Evolutionary conservation across 2,797 vertebrate genomes (phyloP), one percentile per base, ranked within the genome.

Genomic region (Pteronotus mesoamericanus): DNA sequence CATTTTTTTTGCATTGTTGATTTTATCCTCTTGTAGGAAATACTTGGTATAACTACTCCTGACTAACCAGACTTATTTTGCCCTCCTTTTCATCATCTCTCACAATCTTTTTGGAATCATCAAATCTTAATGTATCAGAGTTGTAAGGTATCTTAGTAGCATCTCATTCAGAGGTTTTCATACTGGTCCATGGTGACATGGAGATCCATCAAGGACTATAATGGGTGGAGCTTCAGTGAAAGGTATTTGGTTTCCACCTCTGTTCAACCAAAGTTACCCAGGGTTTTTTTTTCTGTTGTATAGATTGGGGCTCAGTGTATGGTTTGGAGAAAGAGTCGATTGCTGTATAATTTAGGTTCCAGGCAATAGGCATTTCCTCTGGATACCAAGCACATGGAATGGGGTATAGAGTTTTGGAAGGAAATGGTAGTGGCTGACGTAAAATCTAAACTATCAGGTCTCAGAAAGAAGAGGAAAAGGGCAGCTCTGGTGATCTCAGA

Each of bases 1-100:
- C 5, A 24, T 90, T 29, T 87, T 46, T 91, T 94, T 53, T 51
- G 29, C 55, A 72, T 16, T 78, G 26, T 22, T 72, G n/a, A 91
- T 83, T 83, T 87, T 53, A 46, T 86, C 34, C 9, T 93, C 32
- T 72, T 3, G 48, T 39, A 61, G 11, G 37, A 61, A n/a, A 77
- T 69, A 14, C 53, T 64, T 51, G 72, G 1, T 21, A 69, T 22
- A 53, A 39, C 15, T 68, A 55, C 34, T 53, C 24, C 53, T 14
- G 11, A 80, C 21, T 34, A 89, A 92, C 55, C 26, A n/a, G 11
- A 88, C 29, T 69, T 94, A n/a, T 84, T 86, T 94, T 95, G n/a
- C 22, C 34, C 22, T 83, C 61, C 61, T n/a, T 24, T 72, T 78
- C 78, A 51, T 42, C n/a, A 44, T 61, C 53, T 89, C 32, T 77